Evolutionary conservation across 2,113 vertebrate genomes (phyloP), one percentile per base, ranked within the genome.

Genomic region (Corythoichthys haematopterus): DNA sequence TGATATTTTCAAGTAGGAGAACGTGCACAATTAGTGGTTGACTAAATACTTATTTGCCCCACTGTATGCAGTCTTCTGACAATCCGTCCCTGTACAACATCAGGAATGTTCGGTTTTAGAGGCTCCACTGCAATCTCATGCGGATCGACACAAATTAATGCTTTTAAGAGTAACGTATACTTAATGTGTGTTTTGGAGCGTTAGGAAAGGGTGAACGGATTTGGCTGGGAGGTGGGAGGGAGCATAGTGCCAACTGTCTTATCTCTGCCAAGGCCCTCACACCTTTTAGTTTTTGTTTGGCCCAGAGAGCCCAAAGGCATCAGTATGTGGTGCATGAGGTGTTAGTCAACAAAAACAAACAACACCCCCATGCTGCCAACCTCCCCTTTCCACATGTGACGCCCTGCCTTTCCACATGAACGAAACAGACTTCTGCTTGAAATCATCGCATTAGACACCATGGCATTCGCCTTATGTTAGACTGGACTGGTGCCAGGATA

Each of bases 341-440:
- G 83, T 84, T 77, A 47, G 75, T 83, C 66, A 83, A 80, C 84
- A 79, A 78, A 85, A 74, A 69, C 80, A 86, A 85, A 80, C 75
- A 78, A 71, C 73, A 50, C 53, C 71, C 69, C 65, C 71, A 48
- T 47, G 52, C 64, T 6, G n/a, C 38, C 38, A 62, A n/a, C 38
- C 59, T 40, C 71, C 65, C 68, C 52, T 3, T 36, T 16, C 15
- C 5, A 35, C 12, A 20, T 76, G 66, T 69, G 64, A 82, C 84
- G 81, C 83, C 69, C 70, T 77, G 71, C 73, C 78, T 74, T 77
- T 74, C 71, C 0, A 64, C 72, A 82, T 82, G 78, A 84, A 63
- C 73, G 69, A 77, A 83, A 79, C 80, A 75, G 78, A 75, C 59
- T 73, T 82, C 71, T 74, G 79, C 64, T 80, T 77, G 74, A 78